Base-by-base conservation (phyloP, 53 echinoderm and acorn worm genomes). In the Astropecten irregularis region DNA sequence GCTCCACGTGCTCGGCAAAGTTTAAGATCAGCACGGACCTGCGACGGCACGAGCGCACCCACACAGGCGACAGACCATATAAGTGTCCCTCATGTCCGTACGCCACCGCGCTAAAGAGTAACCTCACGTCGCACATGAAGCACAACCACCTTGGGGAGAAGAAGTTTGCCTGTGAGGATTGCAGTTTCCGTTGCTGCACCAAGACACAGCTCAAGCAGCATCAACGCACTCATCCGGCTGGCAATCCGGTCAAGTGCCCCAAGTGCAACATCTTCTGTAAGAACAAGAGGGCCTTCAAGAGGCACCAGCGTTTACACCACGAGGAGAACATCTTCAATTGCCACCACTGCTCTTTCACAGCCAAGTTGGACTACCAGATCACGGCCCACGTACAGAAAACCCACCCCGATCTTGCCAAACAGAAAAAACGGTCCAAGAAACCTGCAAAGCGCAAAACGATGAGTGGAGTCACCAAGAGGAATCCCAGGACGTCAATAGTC, bases 1-100 rank as follows among this genome's bases (percentile, higher is more conserved):
- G 93, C 66, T 83, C 87, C 65, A 54, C 58, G 10, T 93, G 93
- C 35, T 73, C 85, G 71, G 87, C 85, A 27, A 93, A 93, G 70
- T 93, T 93, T 44, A 93, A 93, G 40, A 90, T 90, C 25, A 93
- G 84, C 82, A 79, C 90, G 11, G 93, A 93, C 53, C 70, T 93
- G 62, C 88, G 84, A n/a, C 65, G 93, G 3, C 93, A 93, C 67
- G 56, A 72, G 71, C 84, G 84, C 29, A 85, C 85, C 26, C 93
- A 93, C 61, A 90, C 93, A 1, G 90, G 88, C 15, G 83, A 83
- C 49, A 93, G 90, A 37, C 90, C 90, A 3, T 93, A 70, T 74
- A 53, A 72, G 50, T 93, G 93, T 46, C 56, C 77, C 4, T 47
- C 68, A 19, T 93, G 93, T 61, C 69, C 73, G 29, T 93, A 93